phyloP scores from a whole-genome alignment of 2,113 vertebrate genomes.

The Xenopus tropicalis region UCB_Xtro_10.0 CM004445.2:103489001-103489500 shows the following conservation, averaged over 20 bases:
- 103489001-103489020: constrained; percentile 64
- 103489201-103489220: not conserved
- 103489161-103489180: constrained; percentile 1
- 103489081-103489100: constrained; percentile 57
- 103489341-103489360: no score
- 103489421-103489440: no score
- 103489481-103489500: no score
- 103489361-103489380: no score
- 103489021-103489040: constrained; percentile 56
- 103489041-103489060: constrained; percentile 54
- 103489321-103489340: no score
- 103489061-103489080: constrained; percentile 55
- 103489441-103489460: no score
- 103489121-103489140: constrained; percentile 22
- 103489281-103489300: not conserved
- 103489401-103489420: no score
- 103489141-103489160: constrained; percentile 8
- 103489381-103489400: no score
- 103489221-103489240: not conserved
- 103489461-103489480: no score
- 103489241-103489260: constrained; percentile 5
- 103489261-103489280: constrained; percentile 1
- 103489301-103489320: not conserved
- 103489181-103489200: not conserved
- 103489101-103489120: constrained; percentile 54